phyloP scores from a whole-genome alignment of 30 jellyfish, hydroid and myxozoan genomes.

The Sanderia malayensis region DNA sequence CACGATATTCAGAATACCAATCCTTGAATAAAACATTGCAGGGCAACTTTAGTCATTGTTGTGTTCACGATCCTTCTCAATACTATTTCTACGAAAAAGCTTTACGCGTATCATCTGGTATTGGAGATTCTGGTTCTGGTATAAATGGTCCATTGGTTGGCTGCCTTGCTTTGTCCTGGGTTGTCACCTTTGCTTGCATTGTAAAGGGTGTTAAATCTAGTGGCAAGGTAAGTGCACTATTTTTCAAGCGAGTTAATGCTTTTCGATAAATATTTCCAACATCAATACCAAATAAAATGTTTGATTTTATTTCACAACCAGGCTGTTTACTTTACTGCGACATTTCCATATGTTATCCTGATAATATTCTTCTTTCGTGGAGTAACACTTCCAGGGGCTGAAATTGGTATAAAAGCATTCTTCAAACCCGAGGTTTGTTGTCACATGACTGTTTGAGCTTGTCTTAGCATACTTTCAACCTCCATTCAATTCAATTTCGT shows the following conservation, averaged over 20 bases:
- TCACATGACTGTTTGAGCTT: background rate
- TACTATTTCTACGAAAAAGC: slow-evolving; percentile 78
- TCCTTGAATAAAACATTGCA: background rate
- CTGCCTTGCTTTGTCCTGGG: slow-evolving; percentile 85
- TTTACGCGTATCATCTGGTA: slow-evolving; percentile 62
- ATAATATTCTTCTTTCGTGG: slow-evolving; percentile 83
- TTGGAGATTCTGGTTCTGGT: slow-evolving; percentile 71
- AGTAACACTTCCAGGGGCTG: slow-evolving; percentile 88
- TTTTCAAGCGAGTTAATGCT: background rate
- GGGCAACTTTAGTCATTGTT: slow-evolving; percentile 59
- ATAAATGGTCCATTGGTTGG: slow-evolving; percentile 81
- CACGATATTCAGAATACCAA: slow-evolving; percentile 20
- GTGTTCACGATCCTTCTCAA: slow-evolving; percentile 75
- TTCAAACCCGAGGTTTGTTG: slow-evolving; percentile 82
- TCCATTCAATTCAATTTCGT: too few species aligned
- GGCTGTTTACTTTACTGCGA: slow-evolving; percentile 97
- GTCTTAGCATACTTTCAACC: background rate
- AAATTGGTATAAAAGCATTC: slow-evolving; percentile 57
- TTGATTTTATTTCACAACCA: slow-evolving; percentile 22
- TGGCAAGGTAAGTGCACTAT: slow-evolving; percentile 68
- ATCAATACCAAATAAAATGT: too few species aligned
- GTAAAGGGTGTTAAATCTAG: slow-evolving; percentile 90
- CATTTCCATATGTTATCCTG: slow-evolving; percentile 83
- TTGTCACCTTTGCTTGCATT: slow-evolving; percentile 72
- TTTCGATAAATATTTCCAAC: background rate